Evolutionary conservation across 2,797 vertebrate genomes (phyloP).

Genomic region (Numenius phaeopus): DNA sequence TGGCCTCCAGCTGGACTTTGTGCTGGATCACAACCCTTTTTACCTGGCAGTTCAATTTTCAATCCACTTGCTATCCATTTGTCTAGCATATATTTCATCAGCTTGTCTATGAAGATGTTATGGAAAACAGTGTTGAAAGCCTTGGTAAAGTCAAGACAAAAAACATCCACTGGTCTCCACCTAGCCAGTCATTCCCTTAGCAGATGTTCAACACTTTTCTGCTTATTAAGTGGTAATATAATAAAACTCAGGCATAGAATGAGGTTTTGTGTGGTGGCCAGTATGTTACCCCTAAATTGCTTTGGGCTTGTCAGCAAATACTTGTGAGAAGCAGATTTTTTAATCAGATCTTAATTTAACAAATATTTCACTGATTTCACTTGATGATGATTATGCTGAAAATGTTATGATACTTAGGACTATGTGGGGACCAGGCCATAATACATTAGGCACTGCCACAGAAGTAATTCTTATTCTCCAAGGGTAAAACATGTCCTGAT

Average conservation of each 20-base stretch:
- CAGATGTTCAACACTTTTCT: not conserved
- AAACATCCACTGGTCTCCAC: not conserved
- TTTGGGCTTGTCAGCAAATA: not conserved
- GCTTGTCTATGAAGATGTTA: not conserved
- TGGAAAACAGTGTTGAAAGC: not conserved
- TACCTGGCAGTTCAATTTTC: not conserved
- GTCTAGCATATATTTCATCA: not conserved
- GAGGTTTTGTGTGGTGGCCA: not conserved
- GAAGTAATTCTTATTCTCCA: not conserved
- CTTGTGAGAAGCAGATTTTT: not conserved
- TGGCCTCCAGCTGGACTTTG: not conserved
- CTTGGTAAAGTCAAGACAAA: not conserved
- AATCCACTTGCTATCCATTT: not conserved
- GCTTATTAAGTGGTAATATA: not conserved
- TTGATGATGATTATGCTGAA: not conserved
- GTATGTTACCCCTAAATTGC: not conserved
- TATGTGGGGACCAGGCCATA: not conserved
- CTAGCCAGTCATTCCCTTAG: not conserved
- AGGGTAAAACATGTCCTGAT: not conserved
- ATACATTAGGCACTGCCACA: not conserved
- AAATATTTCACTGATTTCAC: not conserved
- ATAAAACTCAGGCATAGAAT: not conserved
- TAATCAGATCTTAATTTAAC: not conserved
- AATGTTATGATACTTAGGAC: not conserved
- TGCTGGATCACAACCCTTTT: not conserved